These are phyloP conservation scores for Palythoa grandiflora DNA, from an alignment of 92 coral and sea anemone species.

Conservation along the genomic window DNA sequence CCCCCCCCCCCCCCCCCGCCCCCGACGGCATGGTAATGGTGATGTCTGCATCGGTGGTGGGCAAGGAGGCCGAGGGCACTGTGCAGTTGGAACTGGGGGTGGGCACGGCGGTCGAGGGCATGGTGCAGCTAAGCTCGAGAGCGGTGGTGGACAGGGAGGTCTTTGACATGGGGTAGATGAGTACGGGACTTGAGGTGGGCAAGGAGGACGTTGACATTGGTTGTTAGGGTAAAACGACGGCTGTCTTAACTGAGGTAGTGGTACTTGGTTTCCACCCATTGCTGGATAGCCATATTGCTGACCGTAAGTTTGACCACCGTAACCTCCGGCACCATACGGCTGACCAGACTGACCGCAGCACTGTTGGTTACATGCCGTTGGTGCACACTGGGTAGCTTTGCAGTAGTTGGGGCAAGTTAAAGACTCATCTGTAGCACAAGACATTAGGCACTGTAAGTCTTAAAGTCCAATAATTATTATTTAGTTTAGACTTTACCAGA, in stretches of 20 bases:
- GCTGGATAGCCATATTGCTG: conserved; percentile 55
- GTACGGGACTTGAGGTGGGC: not conserved
- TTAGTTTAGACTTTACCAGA: too few relatives aligned
- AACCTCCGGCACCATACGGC: conserved; percentile 31
- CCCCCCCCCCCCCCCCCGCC: too few relatives aligned
- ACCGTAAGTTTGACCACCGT: conserved; percentile 41
- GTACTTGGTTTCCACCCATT: not conserved
- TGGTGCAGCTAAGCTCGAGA: conserved; percentile 6
- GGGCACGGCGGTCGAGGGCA: conserved; percentile 20
- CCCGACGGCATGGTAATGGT: too few relatives aligned
- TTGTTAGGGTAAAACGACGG: not conserved
- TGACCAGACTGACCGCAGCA: conserved; percentile 79
- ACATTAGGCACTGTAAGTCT: not conserved
- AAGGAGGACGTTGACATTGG: conserved; percentile 11
- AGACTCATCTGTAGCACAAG: not conserved
- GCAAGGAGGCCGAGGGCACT: conserved; percentile 39
- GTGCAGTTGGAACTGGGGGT: not conserved
- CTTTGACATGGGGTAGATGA: not conserved
- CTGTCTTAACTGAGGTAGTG: not conserved
- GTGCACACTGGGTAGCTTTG: conserved; percentile 69
- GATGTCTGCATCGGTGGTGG: conserved; percentile 16
- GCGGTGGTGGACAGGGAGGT: conserved; percentile 4
- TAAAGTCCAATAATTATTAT: too few relatives aligned
- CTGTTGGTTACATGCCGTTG: conserved; percentile 74
- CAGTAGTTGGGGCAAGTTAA: conserved; percentile 75